Conservation (phyloP, 2,797 vertebrate species). For the Rhadinocentrus ornatus region DNA sequence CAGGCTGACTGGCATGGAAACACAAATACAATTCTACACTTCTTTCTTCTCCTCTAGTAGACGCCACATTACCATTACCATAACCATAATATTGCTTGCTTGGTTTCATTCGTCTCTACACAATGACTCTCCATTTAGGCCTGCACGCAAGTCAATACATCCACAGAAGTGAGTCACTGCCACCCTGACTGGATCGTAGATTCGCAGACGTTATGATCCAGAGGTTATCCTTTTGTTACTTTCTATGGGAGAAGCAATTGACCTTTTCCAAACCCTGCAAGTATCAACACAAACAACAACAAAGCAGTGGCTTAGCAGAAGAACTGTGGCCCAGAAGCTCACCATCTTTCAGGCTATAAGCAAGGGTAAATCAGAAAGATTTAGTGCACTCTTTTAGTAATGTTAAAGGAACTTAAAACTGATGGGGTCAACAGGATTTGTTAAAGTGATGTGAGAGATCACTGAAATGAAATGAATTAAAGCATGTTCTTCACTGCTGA, state of each 20-base stretch:
- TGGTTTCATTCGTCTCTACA: conserved; percentile 59
- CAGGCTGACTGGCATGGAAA: conserved; percentile 68
- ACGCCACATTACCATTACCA: conserved; percentile 73
- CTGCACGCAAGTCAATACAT: conserved; percentile 60
- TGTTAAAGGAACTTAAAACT: conserved; percentile 39
- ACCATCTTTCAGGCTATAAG: conserved; percentile 48
- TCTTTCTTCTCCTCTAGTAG: conserved; percentile 61
- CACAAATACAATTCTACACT: conserved; percentile 60
- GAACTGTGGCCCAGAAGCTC: conserved; percentile 23
- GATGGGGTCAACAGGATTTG: conserved; percentile 22
- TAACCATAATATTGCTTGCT: conserved; percentile 72
- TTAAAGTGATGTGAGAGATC: conserved; percentile 41
- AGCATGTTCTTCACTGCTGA: neutral
- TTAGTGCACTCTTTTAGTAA: conserved; percentile 15
- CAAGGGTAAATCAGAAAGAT: conserved; percentile 24
- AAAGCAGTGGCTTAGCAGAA: conserved; percentile 51
- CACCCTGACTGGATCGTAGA: conserved; percentile 49
- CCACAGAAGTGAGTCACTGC: conserved; percentile 40
- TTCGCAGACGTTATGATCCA: conserved; percentile 69
- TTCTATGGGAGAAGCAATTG: conserved; percentile 55
- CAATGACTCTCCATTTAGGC: conserved; percentile 65
- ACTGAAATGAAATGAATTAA: neutral
- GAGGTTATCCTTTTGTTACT: conserved; percentile 49
- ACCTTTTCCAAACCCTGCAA: conserved; percentile 64
- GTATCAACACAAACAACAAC: conserved; percentile 69